A percentile compares a stretch with the other conserved stretches of the same genome.
Evolutionary conservation across 92 coral and sea anemone species (phyloP).

Genomic region (Diadumene lineata): DNA sequence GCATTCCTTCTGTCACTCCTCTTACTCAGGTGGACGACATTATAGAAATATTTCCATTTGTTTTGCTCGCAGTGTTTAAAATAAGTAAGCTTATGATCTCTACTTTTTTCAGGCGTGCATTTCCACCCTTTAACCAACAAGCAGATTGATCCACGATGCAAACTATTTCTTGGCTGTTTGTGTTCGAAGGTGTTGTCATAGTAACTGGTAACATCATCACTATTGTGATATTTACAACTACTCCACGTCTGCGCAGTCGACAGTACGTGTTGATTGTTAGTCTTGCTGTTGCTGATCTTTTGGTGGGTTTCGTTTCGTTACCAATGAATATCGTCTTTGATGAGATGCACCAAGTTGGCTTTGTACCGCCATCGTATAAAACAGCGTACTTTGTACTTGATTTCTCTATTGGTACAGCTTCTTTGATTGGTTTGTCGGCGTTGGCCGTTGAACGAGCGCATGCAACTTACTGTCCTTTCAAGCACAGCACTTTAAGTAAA

Average conservation of each 20-base stretch:
- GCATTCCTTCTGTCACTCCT: too few relatives aligned
- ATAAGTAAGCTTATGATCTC: too few relatives aligned
- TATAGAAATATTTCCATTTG: too few relatives aligned
- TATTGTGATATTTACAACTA: conserved; percentile 13
- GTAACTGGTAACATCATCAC: conserved; percentile 13
- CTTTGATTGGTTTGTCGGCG: conserved; percentile 20
- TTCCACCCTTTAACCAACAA: not conserved
- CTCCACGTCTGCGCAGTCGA: conserved; percentile 18
- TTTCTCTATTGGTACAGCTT: conserved; percentile 8
- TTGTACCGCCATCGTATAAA: not conserved
- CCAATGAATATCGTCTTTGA: conserved; percentile 2
- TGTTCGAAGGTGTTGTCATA: conserved; percentile 4
- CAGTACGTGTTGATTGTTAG: conserved; percentile 23
- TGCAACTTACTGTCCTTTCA: conserved; percentile 28
- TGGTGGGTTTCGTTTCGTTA: conserved; percentile 28
- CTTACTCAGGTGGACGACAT: too few relatives aligned
- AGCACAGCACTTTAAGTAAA: conserved; percentile 5
- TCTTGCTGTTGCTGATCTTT: conserved; percentile 49
- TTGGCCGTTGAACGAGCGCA: conserved; percentile 35
- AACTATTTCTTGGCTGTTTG: not conserved
- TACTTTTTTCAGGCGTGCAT: too few relatives aligned
- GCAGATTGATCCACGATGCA: not conserved
- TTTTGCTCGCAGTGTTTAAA: too few relatives aligned
- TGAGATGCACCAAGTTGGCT: not conserved
- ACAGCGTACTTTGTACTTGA: not conserved